Evolutionary conservation across 2,888 invertebrate species (phyloP).

Genomic region (Acleris laterana): DNA sequence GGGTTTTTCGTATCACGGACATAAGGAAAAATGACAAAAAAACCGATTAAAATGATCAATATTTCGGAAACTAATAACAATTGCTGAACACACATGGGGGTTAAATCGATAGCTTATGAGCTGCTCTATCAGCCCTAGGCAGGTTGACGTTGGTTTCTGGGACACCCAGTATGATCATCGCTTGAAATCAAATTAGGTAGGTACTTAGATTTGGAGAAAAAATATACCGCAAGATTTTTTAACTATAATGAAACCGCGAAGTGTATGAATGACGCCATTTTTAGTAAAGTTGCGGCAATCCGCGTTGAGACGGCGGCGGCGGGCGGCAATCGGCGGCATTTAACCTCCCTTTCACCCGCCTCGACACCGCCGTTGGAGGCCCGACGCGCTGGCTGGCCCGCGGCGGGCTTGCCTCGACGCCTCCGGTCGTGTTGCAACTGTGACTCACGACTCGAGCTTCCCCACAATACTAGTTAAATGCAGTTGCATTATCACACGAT

Average conservation of each 20-base stretch:
- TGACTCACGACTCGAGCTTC: conserved; percentile 37
- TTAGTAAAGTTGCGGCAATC: conserved; percentile 79
- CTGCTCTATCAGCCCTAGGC: too few relatives aligned
- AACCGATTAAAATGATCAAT: too few relatives aligned
- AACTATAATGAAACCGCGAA: conserved; percentile 71
- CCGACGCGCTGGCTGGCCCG: conserved; percentile 69
- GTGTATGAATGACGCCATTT: conserved; percentile 81
- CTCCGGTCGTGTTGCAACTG: conserved; percentile 29
- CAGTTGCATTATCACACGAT: conserved; percentile 23
- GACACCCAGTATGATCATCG: too few relatives aligned
- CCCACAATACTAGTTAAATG: conserved; percentile 25
- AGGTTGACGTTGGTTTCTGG: too few relatives aligned
- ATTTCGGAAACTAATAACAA: too few relatives aligned
- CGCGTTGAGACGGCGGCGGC: conserved; percentile 57
- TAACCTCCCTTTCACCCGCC: conserved; percentile 80
- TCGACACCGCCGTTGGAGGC: conserved; percentile 49
- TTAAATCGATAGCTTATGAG: too few relatives aligned
- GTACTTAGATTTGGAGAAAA: not conserved
- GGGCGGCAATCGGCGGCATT: conserved; percentile 54
- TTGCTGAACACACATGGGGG: too few relatives aligned
- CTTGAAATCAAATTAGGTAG: too few relatives aligned
- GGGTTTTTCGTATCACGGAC: too few relatives aligned
- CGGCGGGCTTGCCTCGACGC: conserved; percentile 47
- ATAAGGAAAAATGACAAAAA: too few relatives aligned
- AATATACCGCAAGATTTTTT: conserved; percentile 27